Conservation (phyloP, 2,113 vertebrate genomes). For the Melanocharis versteri region DNA sequence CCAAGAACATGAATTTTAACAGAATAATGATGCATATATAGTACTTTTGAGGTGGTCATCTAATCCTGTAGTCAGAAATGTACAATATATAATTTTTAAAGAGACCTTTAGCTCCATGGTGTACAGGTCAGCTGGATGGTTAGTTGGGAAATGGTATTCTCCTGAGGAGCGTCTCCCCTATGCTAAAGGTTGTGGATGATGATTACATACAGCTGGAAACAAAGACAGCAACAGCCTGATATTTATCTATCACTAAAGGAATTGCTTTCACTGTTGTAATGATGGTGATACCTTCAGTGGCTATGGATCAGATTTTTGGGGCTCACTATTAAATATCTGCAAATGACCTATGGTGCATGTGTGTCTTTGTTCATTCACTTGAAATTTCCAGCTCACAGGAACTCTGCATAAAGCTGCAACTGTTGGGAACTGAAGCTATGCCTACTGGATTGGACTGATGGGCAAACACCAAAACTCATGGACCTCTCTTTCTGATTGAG, state of each 20-base stretch:
- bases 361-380: neutral
- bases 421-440: neutral
- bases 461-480: neutral
- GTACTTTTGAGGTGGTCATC: neutral
- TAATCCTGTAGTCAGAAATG: neutral
- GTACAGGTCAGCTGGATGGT: neutral
- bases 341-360: neutral
- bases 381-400: neutral
- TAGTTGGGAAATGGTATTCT: neutral
- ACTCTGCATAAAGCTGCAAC: neutral
- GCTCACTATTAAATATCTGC: neutral
- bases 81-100: neutral
- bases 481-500: neutral
- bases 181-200: neutral
- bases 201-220: neutral
- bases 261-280: neutral
- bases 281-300: neutral
- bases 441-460: neutral
- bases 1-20: conserved; percentile 16
- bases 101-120: neutral
- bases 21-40: neutral
- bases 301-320: neutral
- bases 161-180: neutral
- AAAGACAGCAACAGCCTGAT: neutral
- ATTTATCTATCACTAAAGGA: neutral